phyloP scores from a whole-genome alignment of 2,113 vertebrate genomes.

The Cyanistes caeruleus region DNA sequence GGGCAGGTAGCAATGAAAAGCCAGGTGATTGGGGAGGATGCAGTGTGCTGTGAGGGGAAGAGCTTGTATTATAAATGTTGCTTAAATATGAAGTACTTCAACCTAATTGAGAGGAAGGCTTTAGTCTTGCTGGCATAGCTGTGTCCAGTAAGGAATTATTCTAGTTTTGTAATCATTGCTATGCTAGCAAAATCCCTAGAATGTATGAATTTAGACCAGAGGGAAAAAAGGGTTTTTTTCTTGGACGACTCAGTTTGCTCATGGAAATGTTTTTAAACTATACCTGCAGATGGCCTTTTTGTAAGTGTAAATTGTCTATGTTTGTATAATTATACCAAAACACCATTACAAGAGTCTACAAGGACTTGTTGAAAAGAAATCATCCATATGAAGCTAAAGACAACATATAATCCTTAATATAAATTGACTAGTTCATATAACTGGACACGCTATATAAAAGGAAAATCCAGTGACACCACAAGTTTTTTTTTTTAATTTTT shows the following conservation, averaged over 20 bases:
- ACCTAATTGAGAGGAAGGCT: background rate
- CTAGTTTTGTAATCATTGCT: background rate
- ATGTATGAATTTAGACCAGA: background rate
- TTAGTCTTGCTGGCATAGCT: conserved; percentile 8
- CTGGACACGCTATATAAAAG: background rate
- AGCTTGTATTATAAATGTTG: background rate
- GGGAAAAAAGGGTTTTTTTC: background rate
- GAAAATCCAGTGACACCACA: background rate
- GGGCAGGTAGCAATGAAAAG: background rate
- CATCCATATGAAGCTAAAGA: background rate
- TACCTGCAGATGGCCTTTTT: background rate
- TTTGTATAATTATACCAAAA: background rate
- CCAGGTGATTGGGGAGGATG: background rate
- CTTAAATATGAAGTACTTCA: background rate
- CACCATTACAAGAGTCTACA: background rate
- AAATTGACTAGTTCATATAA: background rate
- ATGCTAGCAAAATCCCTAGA: background rate
- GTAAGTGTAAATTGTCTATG: background rate
- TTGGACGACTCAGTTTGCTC: background rate
- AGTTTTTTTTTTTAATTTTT: background rate
- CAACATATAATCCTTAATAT: background rate
- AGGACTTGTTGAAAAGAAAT: background rate
- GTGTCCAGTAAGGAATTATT: background rate
- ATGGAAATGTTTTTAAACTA: background rate
- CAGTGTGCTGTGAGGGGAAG: background rate